phyloP scores from a whole-genome alignment of 2,797 vertebrate species.

The Enteromius trimaculatus region DNA sequence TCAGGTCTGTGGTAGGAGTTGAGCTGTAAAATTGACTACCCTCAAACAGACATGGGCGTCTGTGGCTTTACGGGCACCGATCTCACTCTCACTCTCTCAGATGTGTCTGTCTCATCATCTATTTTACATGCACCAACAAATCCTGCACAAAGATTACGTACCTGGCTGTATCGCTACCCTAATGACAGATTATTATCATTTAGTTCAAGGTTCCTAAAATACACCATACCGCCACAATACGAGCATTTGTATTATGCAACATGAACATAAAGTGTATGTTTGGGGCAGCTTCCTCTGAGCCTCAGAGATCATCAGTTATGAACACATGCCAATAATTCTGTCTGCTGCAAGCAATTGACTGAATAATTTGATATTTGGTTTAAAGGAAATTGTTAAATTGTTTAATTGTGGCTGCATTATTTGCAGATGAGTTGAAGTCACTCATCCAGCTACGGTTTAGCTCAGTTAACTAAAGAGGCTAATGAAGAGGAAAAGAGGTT shows the following conservation, averaged over 20 bases:
- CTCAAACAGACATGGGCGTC: conserved; percentile 82
- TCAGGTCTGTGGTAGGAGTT: conserved; percentile 91
- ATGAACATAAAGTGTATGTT: conserved; percentile 10
- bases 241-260: conserved; percentile 40
- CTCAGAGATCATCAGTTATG: conserved; percentile 36
- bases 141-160: conserved; percentile 10
- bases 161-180: background rate
- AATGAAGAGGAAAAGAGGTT: conserved; percentile 34
- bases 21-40: conserved; percentile 98
- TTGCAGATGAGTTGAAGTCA: conserved; percentile 72
- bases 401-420: conserved; percentile 75
- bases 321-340: conserved; percentile 52
- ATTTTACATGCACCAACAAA: conserved; percentile 14
- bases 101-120: conserved; percentile 56
- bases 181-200: background rate
- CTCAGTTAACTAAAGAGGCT: conserved; percentile 62
- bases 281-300: conserved; percentile 10
- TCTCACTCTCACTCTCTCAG: conserved; percentile 40
- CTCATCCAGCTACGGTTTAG: conserved; percentile 66
- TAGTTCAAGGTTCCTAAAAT: background rate
- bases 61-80: conserved; percentile 71
- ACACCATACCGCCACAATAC: conserved; percentile 24
- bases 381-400: conserved; percentile 61
- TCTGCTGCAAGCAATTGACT: conserved; percentile 46
- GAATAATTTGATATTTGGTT: conserved; percentile 66